These are phyloP conservation scores for Aurelia sp. DNA, from an alignment of 30 jellyfish, hydroid and myxozoan genomes.

Conservation along the genomic window DNA sequence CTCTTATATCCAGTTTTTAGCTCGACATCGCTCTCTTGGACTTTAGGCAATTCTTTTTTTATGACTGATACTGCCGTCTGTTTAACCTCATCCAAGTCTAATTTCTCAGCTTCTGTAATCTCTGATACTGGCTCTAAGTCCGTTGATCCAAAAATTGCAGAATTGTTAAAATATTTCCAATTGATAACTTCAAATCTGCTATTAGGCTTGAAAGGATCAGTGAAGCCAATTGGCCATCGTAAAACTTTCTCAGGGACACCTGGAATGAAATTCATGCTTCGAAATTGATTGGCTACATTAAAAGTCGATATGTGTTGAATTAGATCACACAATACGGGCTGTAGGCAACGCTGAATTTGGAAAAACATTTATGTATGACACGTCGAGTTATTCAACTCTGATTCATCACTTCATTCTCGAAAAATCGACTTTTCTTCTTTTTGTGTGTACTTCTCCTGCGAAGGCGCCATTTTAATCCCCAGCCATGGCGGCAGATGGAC, in stretches of 20 bases:
- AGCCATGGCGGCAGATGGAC: no score
- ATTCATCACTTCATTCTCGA: no score
- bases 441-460: no score
- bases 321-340: no score
- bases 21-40: constrained; percentile 9
- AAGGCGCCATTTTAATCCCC: no score
- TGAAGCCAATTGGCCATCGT: constrained; percentile 96
- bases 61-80: constrained; percentile 60
- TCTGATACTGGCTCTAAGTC: constrained; percentile 82
- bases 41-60: constrained; percentile 27
- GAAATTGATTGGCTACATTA: no score
- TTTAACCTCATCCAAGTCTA: constrained; percentile 76
- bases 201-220: constrained; percentile 89
- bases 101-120: constrained; percentile 49
- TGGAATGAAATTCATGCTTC: not conserved
- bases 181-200: constrained; percentile 94
- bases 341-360: no score
- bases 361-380: no score
- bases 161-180: constrained; percentile 89
- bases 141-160: constrained; percentile 60
- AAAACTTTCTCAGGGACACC: constrained; percentile 93
- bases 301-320: no score
- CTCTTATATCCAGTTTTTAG: constrained; percentile 92
- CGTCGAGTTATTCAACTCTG: no score
- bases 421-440: no score